Base-by-base conservation (phyloP, 2,888 invertebrate genomes). In the Epinotia ramella region DNA sequence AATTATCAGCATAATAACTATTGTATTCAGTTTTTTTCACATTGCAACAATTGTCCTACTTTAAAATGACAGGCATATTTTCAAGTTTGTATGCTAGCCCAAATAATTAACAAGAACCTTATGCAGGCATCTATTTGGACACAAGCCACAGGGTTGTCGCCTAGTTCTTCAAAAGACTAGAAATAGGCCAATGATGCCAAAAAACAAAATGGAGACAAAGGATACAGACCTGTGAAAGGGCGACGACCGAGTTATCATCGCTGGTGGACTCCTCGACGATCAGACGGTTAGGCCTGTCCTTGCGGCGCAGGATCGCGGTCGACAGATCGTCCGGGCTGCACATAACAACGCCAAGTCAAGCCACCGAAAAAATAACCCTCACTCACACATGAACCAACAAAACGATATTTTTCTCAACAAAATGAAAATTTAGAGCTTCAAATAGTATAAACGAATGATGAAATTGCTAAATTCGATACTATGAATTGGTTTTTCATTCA, bases 191-290 rank as follows among this genome's bases (percentile, higher is more conserved):
- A 77, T 70, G 59, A 75, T 65, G 60, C 60, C 65, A 18, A 65
- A 73, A 73, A 71, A 70, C 70, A 70, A 76, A 76, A 76, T 72
- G 71, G 76, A 77, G 77, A 79, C 79, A 80, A 81, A 80, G 82
- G 77, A 84, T 78, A 74, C 87, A 88, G 88, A 97, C 98, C 96
- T 99, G 99, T 81, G 99, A 99, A 79, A 99, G 94, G 44, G 98
- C 97, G 79, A 99, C 99, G 79, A 99, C 99, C 0, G 99, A 99
- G 91, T 99, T 99, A 92, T 99, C 99, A 96, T 99, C 99, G 91
- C 98, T 99, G 84, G 98, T 97, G 49, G 99, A 98, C 92, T 99
- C 99, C 89, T 99, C 99, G 24, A 99, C 99, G 86, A 99, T 96
- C 80, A 99, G 96, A 87, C 99, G 97, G 94, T 99, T 99, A 80